A percentile compares a stretch with the other conserved stretches of the same genome.
These are phyloP conservation scores for Origma solitaria DNA, from an alignment of 2,113 vertebrate species.

Conservation along the genomic window DNA sequence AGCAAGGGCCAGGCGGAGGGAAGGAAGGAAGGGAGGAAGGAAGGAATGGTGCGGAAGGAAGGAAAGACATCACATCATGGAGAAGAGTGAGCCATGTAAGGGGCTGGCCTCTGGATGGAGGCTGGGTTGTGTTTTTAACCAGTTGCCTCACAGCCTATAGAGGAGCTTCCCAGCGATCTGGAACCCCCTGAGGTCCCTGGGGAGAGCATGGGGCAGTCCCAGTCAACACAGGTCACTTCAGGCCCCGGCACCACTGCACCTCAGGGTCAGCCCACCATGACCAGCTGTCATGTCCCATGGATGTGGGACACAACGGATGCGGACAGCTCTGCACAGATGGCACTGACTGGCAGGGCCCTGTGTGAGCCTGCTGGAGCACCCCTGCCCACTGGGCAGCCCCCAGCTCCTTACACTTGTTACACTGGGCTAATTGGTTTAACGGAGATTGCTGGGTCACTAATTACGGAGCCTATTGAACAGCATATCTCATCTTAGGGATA, in stretches of 20 bases:
- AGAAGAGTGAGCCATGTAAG: background rate
- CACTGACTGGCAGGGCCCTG: background rate
- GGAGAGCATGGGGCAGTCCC: background rate
- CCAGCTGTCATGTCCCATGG: rapidly evolving
- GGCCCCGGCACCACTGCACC: rapidly evolving
- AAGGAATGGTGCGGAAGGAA: background rate
- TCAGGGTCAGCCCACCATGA: background rate
- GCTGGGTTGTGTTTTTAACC: background rate
- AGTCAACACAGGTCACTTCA: background rate
- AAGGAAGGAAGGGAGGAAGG: background rate
- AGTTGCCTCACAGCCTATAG: background rate
- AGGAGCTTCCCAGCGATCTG: background rate
- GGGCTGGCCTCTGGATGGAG: background rate
- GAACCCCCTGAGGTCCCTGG: background rate
- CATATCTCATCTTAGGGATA: slow-evolving; percentile 71
- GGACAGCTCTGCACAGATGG: background rate
- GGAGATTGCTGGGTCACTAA: slow-evolving; percentile 75
- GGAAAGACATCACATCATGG: background rate
- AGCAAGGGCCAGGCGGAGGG: background rate
- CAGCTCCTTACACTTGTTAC: slow-evolving; percentile 23
- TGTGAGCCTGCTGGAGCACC: rapidly evolving
- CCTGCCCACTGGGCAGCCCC: background rate
- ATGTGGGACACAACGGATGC: rapidly evolving
- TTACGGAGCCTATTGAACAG: slow-evolving; percentile 68
- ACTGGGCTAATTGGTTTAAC: slow-evolving; percentile 71